Percentiles rank a stretch among this genome's conserved stretches.
Conservation (phyloP, 1,140 invertebrate genomes). For the Drosophila sproati region DNA sequence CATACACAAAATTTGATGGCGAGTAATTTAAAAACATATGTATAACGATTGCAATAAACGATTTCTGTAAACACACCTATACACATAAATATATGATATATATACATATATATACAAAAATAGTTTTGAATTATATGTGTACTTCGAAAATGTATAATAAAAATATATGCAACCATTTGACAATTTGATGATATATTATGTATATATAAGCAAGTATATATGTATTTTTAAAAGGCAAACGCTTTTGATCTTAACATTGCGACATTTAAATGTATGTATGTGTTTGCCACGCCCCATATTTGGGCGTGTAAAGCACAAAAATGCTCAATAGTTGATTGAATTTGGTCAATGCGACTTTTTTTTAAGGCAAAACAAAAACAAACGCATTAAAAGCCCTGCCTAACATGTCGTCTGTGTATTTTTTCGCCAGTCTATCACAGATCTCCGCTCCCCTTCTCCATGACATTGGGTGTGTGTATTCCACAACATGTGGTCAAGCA, state of each 20-base stretch:
- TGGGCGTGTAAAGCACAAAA: slow-evolving; percentile 38
- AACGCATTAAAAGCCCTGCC: slow-evolving; percentile 40
- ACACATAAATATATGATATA: background rate
- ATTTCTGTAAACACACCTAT: slow-evolving; percentile 18
- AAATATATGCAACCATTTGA: slow-evolving; percentile 20
- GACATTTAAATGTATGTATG: background rate
- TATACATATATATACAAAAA: background rate
- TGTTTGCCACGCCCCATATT: slow-evolving; percentile 21
- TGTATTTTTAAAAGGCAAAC: slow-evolving; percentile 23
- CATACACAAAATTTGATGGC: slow-evolving; percentile 10
- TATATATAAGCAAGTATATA: slow-evolving; percentile 7
- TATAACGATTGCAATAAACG: slow-evolving; percentile 48
- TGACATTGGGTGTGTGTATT: slow-evolving; percentile 35
- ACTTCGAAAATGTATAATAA: slow-evolving; percentile 11
- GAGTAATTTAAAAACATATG: slow-evolving; percentile 19
- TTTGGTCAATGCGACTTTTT: slow-evolving; percentile 43
- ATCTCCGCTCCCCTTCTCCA: slow-evolving; percentile 11
- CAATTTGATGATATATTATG: slow-evolving; percentile 36
- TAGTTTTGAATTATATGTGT: slow-evolving; percentile 12
- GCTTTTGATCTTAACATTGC: slow-evolving; percentile 29
- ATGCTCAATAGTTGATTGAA: slow-evolving; percentile 39
- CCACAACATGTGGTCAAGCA: slow-evolving; percentile 18
- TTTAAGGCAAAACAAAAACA: slow-evolving; percentile 27
- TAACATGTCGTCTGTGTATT: slow-evolving; percentile 35
- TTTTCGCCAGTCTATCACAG: too few relatives aligned